phyloP scores from a whole-genome alignment of 2,113 vertebrate species.

The Chiloscyllium plagiosum region DNA sequence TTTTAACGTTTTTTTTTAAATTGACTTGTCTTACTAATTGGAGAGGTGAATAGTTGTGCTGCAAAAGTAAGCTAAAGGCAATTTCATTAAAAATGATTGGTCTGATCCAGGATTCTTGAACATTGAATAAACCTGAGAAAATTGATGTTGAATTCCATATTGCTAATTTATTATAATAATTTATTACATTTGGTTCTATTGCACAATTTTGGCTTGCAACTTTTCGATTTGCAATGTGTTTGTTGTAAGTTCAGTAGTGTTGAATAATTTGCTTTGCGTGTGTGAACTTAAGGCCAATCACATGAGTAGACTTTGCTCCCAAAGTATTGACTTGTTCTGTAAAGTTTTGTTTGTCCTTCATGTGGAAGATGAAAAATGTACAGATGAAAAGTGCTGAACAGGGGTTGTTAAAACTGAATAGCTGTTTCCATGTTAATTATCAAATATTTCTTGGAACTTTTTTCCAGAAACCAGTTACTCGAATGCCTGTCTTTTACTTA shows the following conservation, averaged over 20 bases:
- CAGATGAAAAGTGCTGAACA: neutral
- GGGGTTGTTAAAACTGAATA: neutral
- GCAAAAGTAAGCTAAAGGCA: neutral
- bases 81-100: neutral
- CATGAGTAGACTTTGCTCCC: neutral
- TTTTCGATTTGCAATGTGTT: neutral
- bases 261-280: neutral
- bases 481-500: neutral
- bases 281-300: neutral
- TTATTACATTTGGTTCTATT: neutral
- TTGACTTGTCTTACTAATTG: neutral
- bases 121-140: neutral
- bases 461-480: neutral
- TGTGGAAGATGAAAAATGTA: neutral
- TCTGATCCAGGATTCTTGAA: neutral
- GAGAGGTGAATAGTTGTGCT: neutral
- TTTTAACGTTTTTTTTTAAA: neutral
- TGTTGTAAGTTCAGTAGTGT: neutral
- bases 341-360: constrained; percentile 20
- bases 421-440: neutral
- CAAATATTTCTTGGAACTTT: neutral
- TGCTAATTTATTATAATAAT: neutral
- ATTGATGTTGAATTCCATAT: neutral
- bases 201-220: neutral
- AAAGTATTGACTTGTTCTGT: neutral